Evolutionary conservation across 1,140 invertebrate species (phyloP), one percentile per base, ranked within the genome.

Genomic region (Magallana ariakensis): DNA sequence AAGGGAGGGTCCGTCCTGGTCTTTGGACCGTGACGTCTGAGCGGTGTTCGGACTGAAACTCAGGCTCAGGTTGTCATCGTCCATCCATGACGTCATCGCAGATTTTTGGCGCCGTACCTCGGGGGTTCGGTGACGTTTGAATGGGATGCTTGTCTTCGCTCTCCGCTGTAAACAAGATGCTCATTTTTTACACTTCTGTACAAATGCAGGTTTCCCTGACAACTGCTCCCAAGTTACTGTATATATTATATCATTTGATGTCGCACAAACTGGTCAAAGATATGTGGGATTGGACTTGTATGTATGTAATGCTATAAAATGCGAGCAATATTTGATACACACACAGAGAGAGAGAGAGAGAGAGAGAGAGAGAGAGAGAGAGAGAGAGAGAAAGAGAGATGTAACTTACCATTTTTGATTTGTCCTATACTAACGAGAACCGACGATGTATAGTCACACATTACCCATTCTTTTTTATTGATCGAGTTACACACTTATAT

Each of bases 21-120:
- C 62, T 22, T 70, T 70, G 19, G 19, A 70, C 19, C 62, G 62
- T 11, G 62, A 22, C 62, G 62, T 70, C 62, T 70, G 62, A 7
- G 62, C 19, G 26, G 62, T 22, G 11, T 70, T 70, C 10, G 62
- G 10, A 11, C 26, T 70, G 26, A 70, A 70, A 70, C 62, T 70
- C 62, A 70, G 19, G 26, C 62, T 70, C 16, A 70, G 10, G 19
- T 70, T 70, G 62, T 70, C 62, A 11, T 70, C 62, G 19, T 70
- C 62, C 62, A 70, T 70, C 62, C 62, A 70, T 70, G 62, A 70
- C 62, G 62, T 70, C 62, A 70, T 70, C 19, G 62, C 62, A 19
- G 62, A 70, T 19, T 19, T 70, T 22, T 19, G 19, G 19, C 62
- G 62, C 8, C 62, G n/a, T 46, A 46, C 33, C 33, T 46, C 33